Evolutionary conservation across 2,113 vertebrate species (phyloP).

Genomic region (Emydura subglobosa): DNA sequence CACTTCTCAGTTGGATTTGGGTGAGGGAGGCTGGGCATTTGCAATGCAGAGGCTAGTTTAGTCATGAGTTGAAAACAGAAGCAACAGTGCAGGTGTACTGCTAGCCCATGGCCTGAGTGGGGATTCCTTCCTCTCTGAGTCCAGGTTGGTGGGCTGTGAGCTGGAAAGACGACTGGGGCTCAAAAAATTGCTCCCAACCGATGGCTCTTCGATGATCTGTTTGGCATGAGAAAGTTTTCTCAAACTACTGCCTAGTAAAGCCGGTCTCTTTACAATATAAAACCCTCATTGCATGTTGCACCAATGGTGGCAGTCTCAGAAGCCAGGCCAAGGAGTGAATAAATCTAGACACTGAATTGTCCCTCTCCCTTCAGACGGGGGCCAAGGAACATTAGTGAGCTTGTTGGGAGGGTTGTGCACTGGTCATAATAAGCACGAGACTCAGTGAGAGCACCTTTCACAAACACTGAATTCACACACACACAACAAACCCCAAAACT

Average conservation of each 20-base stretch:
- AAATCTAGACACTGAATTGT: not conserved
- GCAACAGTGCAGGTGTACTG: too few species aligned
- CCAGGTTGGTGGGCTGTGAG: too few species aligned
- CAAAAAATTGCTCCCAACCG: too few species aligned
- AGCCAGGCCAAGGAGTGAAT: not conserved
- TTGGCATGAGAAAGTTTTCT: not conserved
- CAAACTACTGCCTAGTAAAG: not conserved
- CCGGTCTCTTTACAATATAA: not conserved
- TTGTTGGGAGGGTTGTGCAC: not conserved
- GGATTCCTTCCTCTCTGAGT: too few species aligned
- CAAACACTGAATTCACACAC: not conserved
- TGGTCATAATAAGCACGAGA: not conserved
- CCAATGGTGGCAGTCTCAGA: not conserved
- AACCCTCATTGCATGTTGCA: not conserved
- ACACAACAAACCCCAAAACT: not conserved
- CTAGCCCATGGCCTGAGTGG: too few species aligned
- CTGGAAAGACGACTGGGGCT: too few species aligned
- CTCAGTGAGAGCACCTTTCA: not conserved
- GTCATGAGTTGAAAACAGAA: too few species aligned
- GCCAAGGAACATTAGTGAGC: not conserved
- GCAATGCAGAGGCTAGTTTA: too few species aligned
- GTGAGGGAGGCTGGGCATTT: too few species aligned
- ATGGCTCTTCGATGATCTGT: not conserved
- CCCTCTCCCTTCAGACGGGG: not conserved
- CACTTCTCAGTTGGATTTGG: too few species aligned